Conservation (phyloP, 2,797 vertebrate genomes). For the Agapornis canus region DNA sequence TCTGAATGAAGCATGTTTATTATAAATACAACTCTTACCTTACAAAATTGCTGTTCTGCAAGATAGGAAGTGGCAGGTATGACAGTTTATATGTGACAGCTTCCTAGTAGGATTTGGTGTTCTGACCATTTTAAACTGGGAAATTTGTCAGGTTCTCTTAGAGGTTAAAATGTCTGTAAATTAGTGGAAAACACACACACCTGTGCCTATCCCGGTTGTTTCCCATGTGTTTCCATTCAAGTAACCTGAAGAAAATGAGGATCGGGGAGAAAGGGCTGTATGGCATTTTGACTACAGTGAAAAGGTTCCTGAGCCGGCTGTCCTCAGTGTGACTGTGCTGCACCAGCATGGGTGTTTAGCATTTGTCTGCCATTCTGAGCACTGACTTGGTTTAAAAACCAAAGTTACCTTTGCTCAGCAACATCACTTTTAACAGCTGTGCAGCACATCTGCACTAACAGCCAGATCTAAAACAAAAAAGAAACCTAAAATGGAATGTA, state of each 20-base stretch:
- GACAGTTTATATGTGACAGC: neutral
- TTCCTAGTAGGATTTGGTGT: neutral
- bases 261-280: neutral
- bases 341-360: neutral
- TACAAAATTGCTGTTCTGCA: neutral
- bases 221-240: neutral
- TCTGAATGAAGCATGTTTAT: neutral
- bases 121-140: neutral
- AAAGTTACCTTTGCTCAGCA: neutral
- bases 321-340: neutral
- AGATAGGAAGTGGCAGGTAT: neutral
- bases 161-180: neutral
- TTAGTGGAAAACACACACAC: neutral
- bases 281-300: neutral
- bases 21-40: neutral
- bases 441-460: neutral
- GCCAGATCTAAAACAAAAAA: neutral
- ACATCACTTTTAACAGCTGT: neutral
- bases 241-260: neutral
- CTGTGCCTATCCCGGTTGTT: neutral
- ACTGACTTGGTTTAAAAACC: neutral
- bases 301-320: fast-evolving
- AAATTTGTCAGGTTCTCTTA: neutral
- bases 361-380: neutral
- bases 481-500: neutral